Percentiles rank a stretch among this genome's conserved stretches.
phyloP scores from a whole-genome alignment of 2,797 vertebrate genomes.

The Gallinago nigripennis region DNA sequence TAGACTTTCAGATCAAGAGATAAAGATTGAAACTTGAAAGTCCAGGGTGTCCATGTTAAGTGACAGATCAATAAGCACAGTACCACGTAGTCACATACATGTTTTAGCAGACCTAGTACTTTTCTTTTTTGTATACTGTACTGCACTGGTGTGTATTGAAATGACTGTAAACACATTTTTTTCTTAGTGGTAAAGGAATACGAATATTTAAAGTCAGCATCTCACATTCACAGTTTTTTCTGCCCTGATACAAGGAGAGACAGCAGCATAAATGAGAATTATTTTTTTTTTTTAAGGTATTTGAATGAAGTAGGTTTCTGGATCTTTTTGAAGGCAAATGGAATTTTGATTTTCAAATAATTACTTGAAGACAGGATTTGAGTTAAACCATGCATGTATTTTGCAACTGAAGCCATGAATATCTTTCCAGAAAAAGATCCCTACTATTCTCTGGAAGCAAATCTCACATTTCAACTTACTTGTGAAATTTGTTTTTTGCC shows the following conservation, averaged over 20 bases:
- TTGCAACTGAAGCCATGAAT: not conserved
- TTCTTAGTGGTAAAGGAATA: not conserved
- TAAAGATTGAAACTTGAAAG: not conserved
- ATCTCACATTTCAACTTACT: not conserved
- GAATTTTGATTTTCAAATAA: not conserved
- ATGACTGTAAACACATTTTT: not conserved
- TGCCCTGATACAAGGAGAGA: not conserved
- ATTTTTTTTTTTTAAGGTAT: not conserved
- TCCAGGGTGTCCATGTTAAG: not conserved
- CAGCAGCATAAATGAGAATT: not conserved
- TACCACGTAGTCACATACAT: accelerated
- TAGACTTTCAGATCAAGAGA: not conserved
- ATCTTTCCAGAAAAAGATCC: not conserved
- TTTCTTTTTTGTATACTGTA: not conserved
- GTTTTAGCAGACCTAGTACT: not conserved
- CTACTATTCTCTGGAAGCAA: not conserved
- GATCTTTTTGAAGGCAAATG: not conserved
- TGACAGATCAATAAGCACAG: not conserved
- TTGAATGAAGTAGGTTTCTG: not conserved
- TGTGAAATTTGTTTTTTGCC: not conserved
- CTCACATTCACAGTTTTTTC: not conserved
- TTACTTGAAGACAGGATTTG: not conserved
- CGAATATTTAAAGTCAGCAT: not conserved
- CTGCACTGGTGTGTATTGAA: not conserved
- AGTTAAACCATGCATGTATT: not conserved